phyloP scores from a whole-genome alignment of 2,113 vertebrate genomes.

The Dipodomys ordii region DNA sequence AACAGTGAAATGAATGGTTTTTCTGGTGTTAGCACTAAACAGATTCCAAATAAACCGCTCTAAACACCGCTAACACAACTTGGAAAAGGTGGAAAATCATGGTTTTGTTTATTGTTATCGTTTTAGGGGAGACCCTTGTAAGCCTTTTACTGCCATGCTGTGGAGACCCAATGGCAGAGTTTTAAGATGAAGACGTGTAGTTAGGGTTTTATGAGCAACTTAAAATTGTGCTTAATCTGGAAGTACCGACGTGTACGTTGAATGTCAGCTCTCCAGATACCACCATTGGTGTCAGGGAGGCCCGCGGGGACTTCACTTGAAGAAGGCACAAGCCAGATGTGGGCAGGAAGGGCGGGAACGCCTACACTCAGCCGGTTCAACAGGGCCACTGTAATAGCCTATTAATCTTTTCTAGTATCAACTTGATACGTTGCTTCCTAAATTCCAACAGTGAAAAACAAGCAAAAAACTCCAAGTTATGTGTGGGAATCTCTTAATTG shows the following conservation, averaged over 20 bases:
- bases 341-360: no score
- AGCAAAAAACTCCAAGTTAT: no score
- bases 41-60: slow-evolving; percentile 45
- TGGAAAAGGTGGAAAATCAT: slow-evolving; percentile 44
- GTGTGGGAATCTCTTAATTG: not conserved
- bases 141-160: not conserved
- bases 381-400: no score
- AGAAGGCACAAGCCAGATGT: no score
- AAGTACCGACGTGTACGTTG: not conserved
- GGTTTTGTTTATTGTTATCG: not conserved
- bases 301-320: no score
- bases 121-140: not conserved
- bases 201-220: not conserved
- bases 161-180: not conserved
- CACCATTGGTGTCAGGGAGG: not conserved
- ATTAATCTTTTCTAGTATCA: no score
- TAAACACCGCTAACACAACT: slow-evolving; percentile 32
- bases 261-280: not conserved
- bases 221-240: not conserved
- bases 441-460: no score
- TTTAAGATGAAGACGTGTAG: not conserved
- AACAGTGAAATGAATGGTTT: slow-evolving; percentile 8
- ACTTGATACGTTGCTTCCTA: no score
- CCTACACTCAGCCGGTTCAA: no score
- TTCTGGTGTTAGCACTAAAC: not conserved